Base-by-base conservation (phyloP, 2,797 vertebrate genomes). In the Rhinogobio ventralis region DNA sequence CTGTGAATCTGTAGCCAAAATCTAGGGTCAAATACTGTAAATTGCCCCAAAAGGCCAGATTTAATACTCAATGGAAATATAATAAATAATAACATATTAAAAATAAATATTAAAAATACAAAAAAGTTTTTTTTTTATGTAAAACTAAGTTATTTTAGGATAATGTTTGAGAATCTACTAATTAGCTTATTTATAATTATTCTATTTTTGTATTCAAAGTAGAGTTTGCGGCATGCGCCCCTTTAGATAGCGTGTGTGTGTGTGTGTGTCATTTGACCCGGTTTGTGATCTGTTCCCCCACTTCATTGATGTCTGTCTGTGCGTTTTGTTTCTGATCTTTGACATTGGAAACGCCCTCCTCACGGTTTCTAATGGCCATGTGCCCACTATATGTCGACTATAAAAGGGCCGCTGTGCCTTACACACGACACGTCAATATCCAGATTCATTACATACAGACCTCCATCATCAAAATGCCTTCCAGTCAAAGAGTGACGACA, bases 321-420 rank as follows among this genome's bases (percentile, higher is more conserved):
- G 36, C 1, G 7, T 51, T 25, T 33, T 69, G 30, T 30, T 46
- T 33, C 17, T 51, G 60, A 46, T 7, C 36, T 23, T 15, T 72
- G 79, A 30, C 67, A 30, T n/a, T 72, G 79, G 68, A 25, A 60
- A 45, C 67, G 53, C 51, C 78, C 46, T 80, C 62, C 62, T 67
- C n/a, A 51, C 1, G 13, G 28, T 79, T 42, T 79, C 62, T 51
- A 33, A 66, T 53, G 46, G 78, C 19, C 53, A 1, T 13, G 49
- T 57, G 67, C 10, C 67, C 36, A 20, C 15, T 39, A 51, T 25
- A 55, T 45, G 33, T 42, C 5, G n/a, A 11, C 36, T 81, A 81
- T 81, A 71, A 60, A 81, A 81, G 67, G 28, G 51, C 49, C 36
- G 7, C 36, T 28, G 36, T 19, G 1, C 7, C 10, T 36, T n/a